Conservation (phyloP, 2,888 invertebrate genomes). For the Prosopocoilus inquinatus region DNA sequence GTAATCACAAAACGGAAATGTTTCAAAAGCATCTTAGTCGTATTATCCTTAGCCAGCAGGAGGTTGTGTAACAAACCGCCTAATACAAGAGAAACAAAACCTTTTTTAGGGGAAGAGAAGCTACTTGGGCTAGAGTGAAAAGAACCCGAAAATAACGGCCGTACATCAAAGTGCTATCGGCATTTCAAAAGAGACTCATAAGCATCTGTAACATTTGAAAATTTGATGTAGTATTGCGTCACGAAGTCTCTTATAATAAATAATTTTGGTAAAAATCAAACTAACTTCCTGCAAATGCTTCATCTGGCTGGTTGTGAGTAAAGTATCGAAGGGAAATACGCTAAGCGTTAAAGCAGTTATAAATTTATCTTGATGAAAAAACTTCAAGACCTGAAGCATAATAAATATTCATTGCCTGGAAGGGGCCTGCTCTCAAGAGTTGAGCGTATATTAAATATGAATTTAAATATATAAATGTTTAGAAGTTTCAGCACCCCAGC, state of each 20-base stretch:
- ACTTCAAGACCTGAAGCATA: conserved; percentile 37
- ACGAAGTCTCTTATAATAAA: too few species aligned
- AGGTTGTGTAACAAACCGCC: conserved; percentile 21
- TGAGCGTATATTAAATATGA: conserved; percentile 46
- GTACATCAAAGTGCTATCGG: too few species aligned
- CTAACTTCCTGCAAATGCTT: too few species aligned
- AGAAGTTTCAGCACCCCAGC: conserved; percentile 37
- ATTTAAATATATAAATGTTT: conserved; percentile 45
- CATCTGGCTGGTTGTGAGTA: too few species aligned
- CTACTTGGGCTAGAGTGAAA: conserved; percentile 1
- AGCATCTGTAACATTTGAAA: neutral
- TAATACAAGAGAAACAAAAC: conserved; percentile 17
- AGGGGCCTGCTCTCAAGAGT: conserved; percentile 25
- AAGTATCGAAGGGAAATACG: neutral
- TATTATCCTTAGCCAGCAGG: conserved; percentile 20
- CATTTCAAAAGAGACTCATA: too few species aligned
- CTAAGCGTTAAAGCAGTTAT: conserved; percentile 20
- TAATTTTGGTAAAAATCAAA: too few species aligned
- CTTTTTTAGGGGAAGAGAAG: conserved; percentile 5
- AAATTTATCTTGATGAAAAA: conserved; percentile 28
- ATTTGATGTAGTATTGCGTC: too few species aligned
- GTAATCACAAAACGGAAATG: conserved; percentile 9
- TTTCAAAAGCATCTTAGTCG: conserved; percentile 10
- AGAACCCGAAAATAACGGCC: neutral
- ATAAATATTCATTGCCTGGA: conserved; percentile 43